These are phyloP conservation scores for Thelohanellus kitauei DNA, from an alignment of 30 jellyfish, hydroid and myxozoan species.

Conservation along the genomic window DNA sequence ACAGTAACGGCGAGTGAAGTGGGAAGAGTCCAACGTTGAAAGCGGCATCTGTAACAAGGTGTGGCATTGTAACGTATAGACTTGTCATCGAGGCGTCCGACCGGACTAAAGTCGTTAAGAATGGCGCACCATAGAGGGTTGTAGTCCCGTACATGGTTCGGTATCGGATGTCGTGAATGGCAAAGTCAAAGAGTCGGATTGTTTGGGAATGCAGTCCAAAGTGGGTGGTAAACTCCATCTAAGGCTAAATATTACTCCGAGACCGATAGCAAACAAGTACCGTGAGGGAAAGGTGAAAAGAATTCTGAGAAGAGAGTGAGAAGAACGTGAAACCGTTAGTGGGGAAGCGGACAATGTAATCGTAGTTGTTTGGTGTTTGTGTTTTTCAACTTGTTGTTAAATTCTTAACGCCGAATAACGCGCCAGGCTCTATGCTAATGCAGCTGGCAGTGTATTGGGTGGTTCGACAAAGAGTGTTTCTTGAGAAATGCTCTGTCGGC, in stretches of 20 bases:
- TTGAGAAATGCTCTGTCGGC: too few relatives aligned
- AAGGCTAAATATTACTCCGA: constrained; percentile 6
- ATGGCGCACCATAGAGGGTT: constrained; percentile 7
- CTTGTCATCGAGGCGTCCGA: not conserved
- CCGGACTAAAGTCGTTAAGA: constrained; percentile 3
- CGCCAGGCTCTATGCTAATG: too few relatives aligned
- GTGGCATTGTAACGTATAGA: not conserved
- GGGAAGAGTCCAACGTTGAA: constrained; percentile 6
- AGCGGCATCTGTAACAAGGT: not conserved
- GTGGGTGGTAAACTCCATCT: constrained; percentile 5
- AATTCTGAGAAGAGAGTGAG: constrained; percentile 10
- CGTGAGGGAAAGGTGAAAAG: constrained; percentile 9
- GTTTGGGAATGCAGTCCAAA: constrained; percentile 1
- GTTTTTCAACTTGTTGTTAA: too few relatives aligned
- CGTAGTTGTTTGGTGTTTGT: too few relatives aligned
- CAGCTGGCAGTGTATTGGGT: too few relatives aligned
- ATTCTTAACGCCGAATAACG: too few relatives aligned
- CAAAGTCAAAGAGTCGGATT: constrained; percentile 5
- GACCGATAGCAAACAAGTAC: constrained; percentile 4
- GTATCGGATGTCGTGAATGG: not conserved
- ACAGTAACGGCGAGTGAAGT: constrained; percentile 11
- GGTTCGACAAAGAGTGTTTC: too few relatives aligned
- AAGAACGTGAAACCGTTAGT: constrained; percentile 8
- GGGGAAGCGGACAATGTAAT: constrained; percentile 5
- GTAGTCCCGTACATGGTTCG: constrained; percentile 4